phyloP scores from a whole-genome alignment of 2,797 vertebrate genomes.

The Catamblyrhynchus diadema region DNA sequence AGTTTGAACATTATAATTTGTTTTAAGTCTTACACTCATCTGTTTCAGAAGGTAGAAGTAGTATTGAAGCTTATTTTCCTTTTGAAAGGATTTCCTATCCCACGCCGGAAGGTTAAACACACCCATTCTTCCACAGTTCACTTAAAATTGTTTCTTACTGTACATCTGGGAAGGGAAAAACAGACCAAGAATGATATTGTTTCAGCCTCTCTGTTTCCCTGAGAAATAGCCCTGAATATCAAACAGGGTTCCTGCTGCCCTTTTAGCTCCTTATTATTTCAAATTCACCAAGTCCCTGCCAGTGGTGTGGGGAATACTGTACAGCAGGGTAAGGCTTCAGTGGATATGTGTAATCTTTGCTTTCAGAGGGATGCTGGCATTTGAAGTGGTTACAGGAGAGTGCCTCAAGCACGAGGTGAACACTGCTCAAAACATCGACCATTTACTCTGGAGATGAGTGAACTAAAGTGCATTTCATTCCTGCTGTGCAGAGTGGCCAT shows the following conservation, averaged over 20 bases:
- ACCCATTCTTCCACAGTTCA: slow-evolving; percentile 25
- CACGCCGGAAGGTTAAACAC: background rate
- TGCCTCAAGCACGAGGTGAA: background rate
- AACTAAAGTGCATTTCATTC: background rate
- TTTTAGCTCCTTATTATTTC: background rate
- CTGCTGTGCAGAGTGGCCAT: background rate
- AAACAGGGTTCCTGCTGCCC: background rate
- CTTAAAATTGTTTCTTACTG: slow-evolving; percentile 1
- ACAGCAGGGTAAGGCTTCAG: background rate
- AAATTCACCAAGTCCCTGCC: background rate
- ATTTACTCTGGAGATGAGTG: background rate
- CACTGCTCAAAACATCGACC: background rate
- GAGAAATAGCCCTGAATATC: background rate
- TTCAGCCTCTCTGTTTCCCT: background rate
- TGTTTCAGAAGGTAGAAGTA: slow-evolving; percentile 14
- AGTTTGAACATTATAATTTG: background rate
- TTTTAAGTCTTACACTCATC: background rate
- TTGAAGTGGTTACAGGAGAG: background rate
- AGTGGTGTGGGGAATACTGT: background rate
- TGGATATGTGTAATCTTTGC: background rate
- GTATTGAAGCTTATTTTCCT: slow-evolving; percentile 26
- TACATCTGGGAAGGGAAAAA: background rate
- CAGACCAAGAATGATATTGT: background rate
- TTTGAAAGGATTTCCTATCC: slow-evolving; percentile 50
- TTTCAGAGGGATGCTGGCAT: background rate